These are phyloP conservation scores for Protaetia brevitarsis DNA, from an alignment of 1,140 invertebrate species.

Conservation along the genomic window DNA sequence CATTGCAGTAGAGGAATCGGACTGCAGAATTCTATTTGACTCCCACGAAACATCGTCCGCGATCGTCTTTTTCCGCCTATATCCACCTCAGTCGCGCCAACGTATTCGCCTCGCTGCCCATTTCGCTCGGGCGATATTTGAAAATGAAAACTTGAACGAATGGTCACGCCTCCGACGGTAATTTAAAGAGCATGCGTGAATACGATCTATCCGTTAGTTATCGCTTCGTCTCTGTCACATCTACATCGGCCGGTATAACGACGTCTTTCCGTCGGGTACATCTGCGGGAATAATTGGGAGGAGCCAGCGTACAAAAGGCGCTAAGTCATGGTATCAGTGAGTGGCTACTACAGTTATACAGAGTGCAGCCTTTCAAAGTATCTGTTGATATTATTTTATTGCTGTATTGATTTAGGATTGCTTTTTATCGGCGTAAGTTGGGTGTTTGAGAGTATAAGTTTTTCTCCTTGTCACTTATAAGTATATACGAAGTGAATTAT, in stretches of 20 bases:
- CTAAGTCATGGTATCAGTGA: conserved; percentile 42
- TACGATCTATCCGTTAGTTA: conserved; percentile 35
- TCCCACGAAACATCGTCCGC: conserved; percentile 33
- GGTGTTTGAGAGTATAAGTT: no score
- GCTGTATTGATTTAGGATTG: conserved; percentile 33
- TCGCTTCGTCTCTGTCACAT: conserved; percentile 29
- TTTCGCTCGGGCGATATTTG: conserved; percentile 24
- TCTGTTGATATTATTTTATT: conserved; percentile 25
- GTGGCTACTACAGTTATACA: conserved; percentile 25
- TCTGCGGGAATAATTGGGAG: conserved; percentile 38
- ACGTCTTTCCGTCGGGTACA: conserved; percentile 29
- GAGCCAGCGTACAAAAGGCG: conserved; percentile 38
- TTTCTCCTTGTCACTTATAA: no score
- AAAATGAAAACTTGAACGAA: conserved; percentile 32
- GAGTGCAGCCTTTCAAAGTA: background rate
- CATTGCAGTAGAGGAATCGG: conserved; percentile 37
- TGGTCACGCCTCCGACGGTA: conserved; percentile 39
- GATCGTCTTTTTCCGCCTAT: conserved; percentile 28
- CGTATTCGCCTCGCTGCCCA: background rate
- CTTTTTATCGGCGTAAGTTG: conserved; percentile 28
- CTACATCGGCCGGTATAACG: conserved; percentile 19
- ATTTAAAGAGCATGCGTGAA: conserved; percentile 42
- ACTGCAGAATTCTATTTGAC: conserved; percentile 34
- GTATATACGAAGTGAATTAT: no score
- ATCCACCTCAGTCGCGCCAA: conserved; percentile 18